Evolutionary conservation across 2,888 invertebrate species (phyloP).

Genomic region (Platycheirus albimanus): DNA sequence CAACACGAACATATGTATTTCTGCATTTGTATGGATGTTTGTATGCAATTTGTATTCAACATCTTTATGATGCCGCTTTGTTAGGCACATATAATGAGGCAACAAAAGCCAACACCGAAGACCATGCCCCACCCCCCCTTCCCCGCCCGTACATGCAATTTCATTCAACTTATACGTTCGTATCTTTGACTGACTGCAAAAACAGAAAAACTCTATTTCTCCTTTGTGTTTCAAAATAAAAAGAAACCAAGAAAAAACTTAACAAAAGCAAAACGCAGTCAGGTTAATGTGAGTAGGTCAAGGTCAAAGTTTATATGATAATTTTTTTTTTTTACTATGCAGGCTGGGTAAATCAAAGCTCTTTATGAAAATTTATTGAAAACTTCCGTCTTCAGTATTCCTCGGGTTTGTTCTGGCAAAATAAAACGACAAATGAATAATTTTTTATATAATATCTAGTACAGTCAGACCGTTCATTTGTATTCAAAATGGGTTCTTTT

Average conservation of each 20-base stretch:
- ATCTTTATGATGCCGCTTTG: background rate
- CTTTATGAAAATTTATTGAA: constrained; percentile 7
- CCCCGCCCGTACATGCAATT: constrained; percentile 19
- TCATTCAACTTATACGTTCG: constrained; percentile 21
- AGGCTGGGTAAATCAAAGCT: constrained; percentile 1
- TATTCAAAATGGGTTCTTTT: constrained; percentile 21
- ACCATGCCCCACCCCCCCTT: no score
- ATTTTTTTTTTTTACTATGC: background rate
- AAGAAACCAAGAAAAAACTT: constrained; percentile 8
- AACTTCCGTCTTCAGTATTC: constrained; percentile 20
- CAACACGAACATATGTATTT: no score
- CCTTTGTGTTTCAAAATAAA: constrained; percentile 18
- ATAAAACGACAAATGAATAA: no score
- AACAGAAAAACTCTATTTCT: background rate
- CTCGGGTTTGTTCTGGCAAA: background rate
- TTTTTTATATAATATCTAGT: no score
- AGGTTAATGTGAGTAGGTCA: constrained; percentile 44
- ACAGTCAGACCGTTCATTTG: background rate
- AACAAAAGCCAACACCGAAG: constrained; percentile 1
- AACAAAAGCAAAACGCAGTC: constrained; percentile 38
- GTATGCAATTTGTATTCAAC: background rate
- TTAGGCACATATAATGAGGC: background rate
- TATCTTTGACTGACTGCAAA: constrained; percentile 21
- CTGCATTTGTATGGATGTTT: no score
- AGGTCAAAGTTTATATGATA: constrained; percentile 17